A percentile compares a stretch with the other conserved stretches of the same genome.
Evolutionary conservation across 23 tunicate genomes (phyloP).

Genomic region (Ciona savignyi): DNA sequence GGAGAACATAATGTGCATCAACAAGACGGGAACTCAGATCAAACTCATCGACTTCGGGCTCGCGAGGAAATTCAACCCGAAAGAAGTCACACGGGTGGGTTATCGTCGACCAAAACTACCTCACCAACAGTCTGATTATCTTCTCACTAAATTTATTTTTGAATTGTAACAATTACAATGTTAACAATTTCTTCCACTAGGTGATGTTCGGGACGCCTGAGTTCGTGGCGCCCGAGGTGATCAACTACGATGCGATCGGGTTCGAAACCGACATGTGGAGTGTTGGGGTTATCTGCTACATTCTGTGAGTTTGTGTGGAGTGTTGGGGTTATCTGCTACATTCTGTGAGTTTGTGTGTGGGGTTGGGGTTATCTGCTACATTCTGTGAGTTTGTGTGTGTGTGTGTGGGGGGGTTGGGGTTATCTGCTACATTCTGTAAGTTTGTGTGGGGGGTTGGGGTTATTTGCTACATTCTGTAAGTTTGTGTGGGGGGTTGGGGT

Average conservation of each 20-base stretch:
- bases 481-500: no score
- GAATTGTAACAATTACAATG: no score
- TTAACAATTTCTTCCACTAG: slow-evolving; percentile 2
- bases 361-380: no score
- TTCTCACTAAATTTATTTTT: neutral
- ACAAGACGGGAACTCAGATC: slow-evolving; percentile 72
- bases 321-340: neutral
- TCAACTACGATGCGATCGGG: slow-evolving; percentile 87
- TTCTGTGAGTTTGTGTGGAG: slow-evolving; percentile 52
- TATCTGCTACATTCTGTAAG: neutral
- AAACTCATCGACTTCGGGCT: slow-evolving; percentile 95
- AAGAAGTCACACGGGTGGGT: slow-evolving; percentile 13
- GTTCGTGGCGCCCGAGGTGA: slow-evolving; percentile 89
- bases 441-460: no score
- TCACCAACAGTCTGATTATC: no score
- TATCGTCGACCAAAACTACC: no score
- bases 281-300: slow-evolving; percentile 92
- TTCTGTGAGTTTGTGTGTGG: no score
- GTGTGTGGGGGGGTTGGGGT: neutral
- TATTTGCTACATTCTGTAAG: no score
- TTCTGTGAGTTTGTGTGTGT: slow-evolving; percentile 50
- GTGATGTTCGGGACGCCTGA: slow-evolving; percentile 92
- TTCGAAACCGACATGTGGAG: slow-evolving; percentile 96
- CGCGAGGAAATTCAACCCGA: slow-evolving; percentile 65
- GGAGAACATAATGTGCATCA: slow-evolving; percentile 94